Base-by-base conservation (phyloP, 2,797 vertebrate genomes). In the Enteromius anoplus region DNA sequence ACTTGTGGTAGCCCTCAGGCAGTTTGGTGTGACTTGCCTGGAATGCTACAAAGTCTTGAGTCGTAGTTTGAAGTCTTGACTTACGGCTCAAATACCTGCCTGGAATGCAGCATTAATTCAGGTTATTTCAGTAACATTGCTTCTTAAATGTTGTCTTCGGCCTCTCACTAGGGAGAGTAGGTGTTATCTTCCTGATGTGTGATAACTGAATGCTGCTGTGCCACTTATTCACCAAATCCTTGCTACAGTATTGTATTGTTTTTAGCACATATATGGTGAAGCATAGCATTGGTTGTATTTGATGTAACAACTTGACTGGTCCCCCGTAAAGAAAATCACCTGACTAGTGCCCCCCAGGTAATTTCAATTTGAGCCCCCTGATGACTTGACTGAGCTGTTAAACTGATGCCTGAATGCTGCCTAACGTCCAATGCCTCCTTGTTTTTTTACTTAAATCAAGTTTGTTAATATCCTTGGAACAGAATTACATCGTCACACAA, bases 381-480 rank as follows among this genome's bases (percentile, higher is more conserved):
- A 34, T 37, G 58, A 75, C 14, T 65, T n/a, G 51, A 40, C 29
- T 17, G 37, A 60, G n/a, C 37, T 76, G 42, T 66, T 75, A 45
- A 76, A 77, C 55, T 2, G 37, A 42, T 45, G 55, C 11, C 49
- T 19, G 19, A 83, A 26, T 37, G 37, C 51, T 15, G 49, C n/a
- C 26, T 47, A 60, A 83, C 60, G 40, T 70, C 40, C 60, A 47
- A 53, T 40, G 58, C 5, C 3, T 64, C n/a, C 23, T 58, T 17
- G 12, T 65, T 42, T 34, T 37, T 40, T 62, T 51, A 76, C 2
- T 75, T 75, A 62, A 66, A 34, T 62, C 14, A 37, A 40, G 55
- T 76, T 45, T 29, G 26, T 51, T 82, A 60, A 69, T 58, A 83
- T 77, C 26, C 72, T 76, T 21, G 15, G 73, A 76, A 75, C 26